These are phyloP conservation scores for Balearica regulorum DNA, from an alignment of 2,797 vertebrate species.

Conservation along the genomic window DNA sequence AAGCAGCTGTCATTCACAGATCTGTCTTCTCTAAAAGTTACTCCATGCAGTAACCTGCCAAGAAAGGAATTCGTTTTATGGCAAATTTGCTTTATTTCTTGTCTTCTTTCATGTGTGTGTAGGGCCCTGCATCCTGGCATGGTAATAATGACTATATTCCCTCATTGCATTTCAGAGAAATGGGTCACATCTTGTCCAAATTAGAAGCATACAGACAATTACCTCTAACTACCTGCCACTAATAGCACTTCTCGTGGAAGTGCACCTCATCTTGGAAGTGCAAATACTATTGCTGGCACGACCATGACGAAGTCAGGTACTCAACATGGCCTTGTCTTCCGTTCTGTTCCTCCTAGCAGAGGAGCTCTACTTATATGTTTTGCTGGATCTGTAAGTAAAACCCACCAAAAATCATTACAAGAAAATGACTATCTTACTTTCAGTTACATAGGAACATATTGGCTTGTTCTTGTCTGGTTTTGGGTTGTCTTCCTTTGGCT, in stretches of 20 bases:
- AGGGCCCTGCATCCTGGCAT: background rate
- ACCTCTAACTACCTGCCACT: background rate
- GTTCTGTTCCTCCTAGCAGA: background rate
- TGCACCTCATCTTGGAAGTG: background rate
- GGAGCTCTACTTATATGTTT: background rate
- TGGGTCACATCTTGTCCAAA: background rate
- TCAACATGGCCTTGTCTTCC: background rate
- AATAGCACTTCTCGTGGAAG: background rate
- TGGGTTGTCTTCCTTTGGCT: background rate
- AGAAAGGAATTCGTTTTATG: background rate
- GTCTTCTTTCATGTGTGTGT: background rate
- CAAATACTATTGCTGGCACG: background rate
- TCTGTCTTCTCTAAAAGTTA: background rate
- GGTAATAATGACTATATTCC: background rate
- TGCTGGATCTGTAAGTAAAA: background rate
- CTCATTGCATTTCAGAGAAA: background rate
- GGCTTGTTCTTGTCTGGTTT: background rate
- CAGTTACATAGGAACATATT: background rate
- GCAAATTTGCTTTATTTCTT: background rate
- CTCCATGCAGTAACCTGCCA: background rate
- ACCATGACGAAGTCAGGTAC: background rate
- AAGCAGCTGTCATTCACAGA: background rate
- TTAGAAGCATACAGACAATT: background rate
- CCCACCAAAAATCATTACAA: background rate
- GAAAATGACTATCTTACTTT: background rate